Conservation (phyloP, 2,797 vertebrate species). For the Alauda arvensis region DNA sequence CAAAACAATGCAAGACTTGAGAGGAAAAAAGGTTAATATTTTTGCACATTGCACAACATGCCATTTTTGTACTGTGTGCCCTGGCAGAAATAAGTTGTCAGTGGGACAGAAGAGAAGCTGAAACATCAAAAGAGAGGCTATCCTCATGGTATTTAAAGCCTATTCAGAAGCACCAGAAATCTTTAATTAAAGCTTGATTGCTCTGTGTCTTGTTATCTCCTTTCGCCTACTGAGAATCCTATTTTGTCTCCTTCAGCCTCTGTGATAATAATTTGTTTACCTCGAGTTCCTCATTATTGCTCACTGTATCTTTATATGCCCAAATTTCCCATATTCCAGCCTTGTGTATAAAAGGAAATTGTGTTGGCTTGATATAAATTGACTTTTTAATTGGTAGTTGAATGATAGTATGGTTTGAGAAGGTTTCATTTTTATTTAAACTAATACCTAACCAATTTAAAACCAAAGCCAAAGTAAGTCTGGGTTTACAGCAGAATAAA, state of each 20-base stretch:
- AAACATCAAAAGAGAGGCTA: background rate
- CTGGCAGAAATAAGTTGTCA: background rate
- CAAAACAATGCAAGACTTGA: background rate
- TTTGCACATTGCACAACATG: background rate
- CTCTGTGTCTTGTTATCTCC: constrained; percentile 27
- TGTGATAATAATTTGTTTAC: constrained; percentile 40
- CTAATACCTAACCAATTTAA: background rate
- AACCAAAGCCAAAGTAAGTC: background rate
- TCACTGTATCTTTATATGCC: constrained; percentile 15
- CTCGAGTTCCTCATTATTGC: constrained; percentile 23
- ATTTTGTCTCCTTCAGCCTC: constrained; percentile 21
- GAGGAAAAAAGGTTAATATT: background rate
- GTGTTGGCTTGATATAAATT: constrained; percentile 35
- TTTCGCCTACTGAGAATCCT: background rate
- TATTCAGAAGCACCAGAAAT: constrained; percentile 33
- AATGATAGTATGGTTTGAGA: background rate
- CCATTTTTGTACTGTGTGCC: background rate
- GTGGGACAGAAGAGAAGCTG: background rate
- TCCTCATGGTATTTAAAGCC: background rate
- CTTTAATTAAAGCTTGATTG: constrained; percentile 58
- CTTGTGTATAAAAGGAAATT: constrained; percentile 27
- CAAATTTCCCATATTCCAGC: background rate
- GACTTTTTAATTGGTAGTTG: constrained; percentile 37
- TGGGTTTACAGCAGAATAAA: background rate
- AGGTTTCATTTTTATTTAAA: constrained; percentile 31